Conservation (phyloP, 2,888 invertebrate species). For the Dolichopus griseipennis region DNA sequence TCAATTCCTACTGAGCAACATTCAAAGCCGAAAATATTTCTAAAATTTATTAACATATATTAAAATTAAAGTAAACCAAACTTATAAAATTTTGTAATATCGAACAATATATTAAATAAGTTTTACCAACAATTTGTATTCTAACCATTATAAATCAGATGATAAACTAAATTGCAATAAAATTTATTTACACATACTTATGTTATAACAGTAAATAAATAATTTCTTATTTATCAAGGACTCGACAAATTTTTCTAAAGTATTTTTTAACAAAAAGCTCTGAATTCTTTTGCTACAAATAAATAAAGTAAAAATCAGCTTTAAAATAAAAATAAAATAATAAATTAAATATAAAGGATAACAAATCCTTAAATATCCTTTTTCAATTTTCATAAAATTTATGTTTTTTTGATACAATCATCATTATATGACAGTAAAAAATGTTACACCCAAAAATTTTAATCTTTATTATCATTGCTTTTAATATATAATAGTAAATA, state of each 20-base stretch:
- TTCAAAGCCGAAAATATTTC: too few relatives aligned
- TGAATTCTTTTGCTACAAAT: neutral
- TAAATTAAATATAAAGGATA: too few relatives aligned
- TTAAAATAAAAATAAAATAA: too few relatives aligned
- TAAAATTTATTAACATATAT: too few relatives aligned
- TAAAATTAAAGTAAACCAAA: too few relatives aligned
- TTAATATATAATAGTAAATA: too few relatives aligned
- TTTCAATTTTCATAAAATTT: neutral
- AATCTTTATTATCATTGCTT: too few relatives aligned
- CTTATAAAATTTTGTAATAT: too few relatives aligned
- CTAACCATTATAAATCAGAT: neutral
- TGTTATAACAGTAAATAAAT: neutral
- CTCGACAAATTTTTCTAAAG: neutral
- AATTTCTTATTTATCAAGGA: neutral
- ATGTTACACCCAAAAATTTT: neutral
- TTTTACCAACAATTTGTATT: too few relatives aligned
- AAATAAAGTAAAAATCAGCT: neutral
- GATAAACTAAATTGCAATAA: neutral
- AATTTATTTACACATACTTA: neutral
- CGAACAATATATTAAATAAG: too few relatives aligned
- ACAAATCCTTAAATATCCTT: too few relatives aligned
- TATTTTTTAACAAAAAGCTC: neutral
- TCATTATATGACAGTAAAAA: neutral
- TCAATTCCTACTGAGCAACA: too few relatives aligned
- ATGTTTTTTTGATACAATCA: neutral